Evolutionary conservation across 2,888 invertebrate genomes (phyloP).

Genomic region (Archips xylosteana): DNA sequence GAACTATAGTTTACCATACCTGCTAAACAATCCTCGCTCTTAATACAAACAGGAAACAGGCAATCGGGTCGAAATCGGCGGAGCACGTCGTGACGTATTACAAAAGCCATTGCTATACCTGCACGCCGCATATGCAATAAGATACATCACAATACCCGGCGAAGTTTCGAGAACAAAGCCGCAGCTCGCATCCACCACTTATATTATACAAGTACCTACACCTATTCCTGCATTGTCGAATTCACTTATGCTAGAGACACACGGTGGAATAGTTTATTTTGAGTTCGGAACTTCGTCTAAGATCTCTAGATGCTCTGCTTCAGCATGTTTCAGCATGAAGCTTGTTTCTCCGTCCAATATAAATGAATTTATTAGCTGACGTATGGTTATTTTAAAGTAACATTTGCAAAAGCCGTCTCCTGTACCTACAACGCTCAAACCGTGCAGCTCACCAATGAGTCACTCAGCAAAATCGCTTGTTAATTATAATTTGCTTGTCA

Average conservation of each 20-base stretch:
- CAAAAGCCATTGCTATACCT: conserved; percentile 59
- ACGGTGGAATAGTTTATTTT: conserved; percentile 47
- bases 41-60: conserved; percentile 43
- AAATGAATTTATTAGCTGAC: background rate
- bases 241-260: conserved; percentile 70
- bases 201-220: conserved; percentile 58
- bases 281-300: conserved; percentile 30
- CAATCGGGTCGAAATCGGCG: conserved; percentile 55
- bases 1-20: conserved; percentile 14
- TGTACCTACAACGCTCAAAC: conserved; percentile 1
- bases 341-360: background rate
- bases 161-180: conserved; percentile 80
- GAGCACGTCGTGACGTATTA: conserved; percentile 47
- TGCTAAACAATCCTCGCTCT: conserved; percentile 35
- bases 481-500: conserved; percentile 42
- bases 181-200: conserved; percentile 71
- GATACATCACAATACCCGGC: conserved; percentile 71
- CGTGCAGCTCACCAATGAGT: conserved; percentile 44
- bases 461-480: conserved; percentile 20
- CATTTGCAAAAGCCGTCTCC: background rate
- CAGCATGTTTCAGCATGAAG: background rate
- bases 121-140: conserved; percentile 70
- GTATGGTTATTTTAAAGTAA: background rate
- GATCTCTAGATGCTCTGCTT: conserved; percentile 11
- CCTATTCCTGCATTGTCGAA: conserved; percentile 76